Evolutionary conservation across 2,888 invertebrate species (phyloP), one percentile per base, ranked within the genome.

Genomic region (Philereme transversata): DNA sequence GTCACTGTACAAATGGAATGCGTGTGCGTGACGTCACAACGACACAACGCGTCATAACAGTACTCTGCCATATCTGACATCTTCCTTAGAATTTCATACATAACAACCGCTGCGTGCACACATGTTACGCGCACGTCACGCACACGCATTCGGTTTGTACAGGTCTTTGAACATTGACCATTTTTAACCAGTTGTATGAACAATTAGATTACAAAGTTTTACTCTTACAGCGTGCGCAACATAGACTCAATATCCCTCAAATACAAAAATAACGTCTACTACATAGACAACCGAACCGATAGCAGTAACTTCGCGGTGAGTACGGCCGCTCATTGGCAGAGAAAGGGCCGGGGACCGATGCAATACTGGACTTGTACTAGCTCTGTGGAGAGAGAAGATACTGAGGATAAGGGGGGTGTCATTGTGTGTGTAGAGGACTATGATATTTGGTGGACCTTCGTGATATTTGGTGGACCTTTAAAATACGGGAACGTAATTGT

Each of bases 171-270:
- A 22, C 22, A 22, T 22, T 22, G 22, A 22, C 22, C 22, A 22
- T 22, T 22, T 22, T 22, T 22, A 22, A 22, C 22, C 22, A 22
- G 22, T 22, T 22, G 3, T 22, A 22, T 22, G 22, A 22, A 2
- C 22, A 22, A 22, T 22, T 22, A 22, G 22, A 22, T 22, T 2
- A 22, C 22, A 22, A 22, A 22, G 22, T 22, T 22, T 22, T 22
- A 3, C 45, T 0, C 35, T 81, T 81, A 11, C 73, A 88, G 88
- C 33, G 52, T 88, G 10, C 84, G 88, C 7, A 76, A 75, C 54
- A 86, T 88, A 56, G 66, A 84, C 5, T 61, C 72, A 4, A 85
- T 88, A 73, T 86, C 86, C 0, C 5, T 88, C 4, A 87, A 87
- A 58, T 70, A 65, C 41, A 64, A 57, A 1, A 71, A 79, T 0